Evolutionary conservation across 2,888 invertebrate species (phyloP).

Genomic region (Pyralis farinalis): DNA sequence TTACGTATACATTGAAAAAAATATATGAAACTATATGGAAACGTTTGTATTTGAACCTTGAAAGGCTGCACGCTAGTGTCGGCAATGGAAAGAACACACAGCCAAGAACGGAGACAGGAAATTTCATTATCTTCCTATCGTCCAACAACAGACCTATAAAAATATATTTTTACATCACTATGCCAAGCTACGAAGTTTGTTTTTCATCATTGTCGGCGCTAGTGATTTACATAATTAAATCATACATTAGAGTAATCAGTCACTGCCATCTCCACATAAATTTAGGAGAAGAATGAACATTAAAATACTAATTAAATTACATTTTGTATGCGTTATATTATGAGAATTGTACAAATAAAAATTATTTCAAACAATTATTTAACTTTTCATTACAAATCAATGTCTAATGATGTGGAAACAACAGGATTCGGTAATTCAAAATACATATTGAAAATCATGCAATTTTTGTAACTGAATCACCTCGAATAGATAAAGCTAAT

Average conservation of each 20-base stretch:
- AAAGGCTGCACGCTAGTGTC: too few species aligned
- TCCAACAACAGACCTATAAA: too few species aligned
- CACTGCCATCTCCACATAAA: slow-evolving; percentile 33
- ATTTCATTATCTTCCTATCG: too few species aligned
- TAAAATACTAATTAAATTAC: slow-evolving; percentile 10
- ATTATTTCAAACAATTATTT: slow-evolving; percentile 26
- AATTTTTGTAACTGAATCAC: slow-evolving; percentile 6
- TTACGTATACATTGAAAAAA: too few species aligned
- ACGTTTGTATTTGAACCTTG: too few species aligned
- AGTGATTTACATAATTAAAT: too few species aligned
- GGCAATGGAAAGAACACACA: too few species aligned
- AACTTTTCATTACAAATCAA: slow-evolving; percentile 16
- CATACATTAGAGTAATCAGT: slow-evolving; percentile 10
- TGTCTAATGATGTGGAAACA: slow-evolving; percentile 13
- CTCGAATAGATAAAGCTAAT: slow-evolving; percentile 21
- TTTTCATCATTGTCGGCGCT: too few species aligned
- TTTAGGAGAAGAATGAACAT: slow-evolving; percentile 13
- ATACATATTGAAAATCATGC: slow-evolving; percentile 2
- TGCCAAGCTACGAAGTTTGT: too few species aligned
- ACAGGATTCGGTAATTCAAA: not conserved
- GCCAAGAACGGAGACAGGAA: too few species aligned
- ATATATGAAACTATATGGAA: too few species aligned
- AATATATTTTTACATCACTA: too few species aligned
- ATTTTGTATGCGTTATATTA: slow-evolving; percentile 17
- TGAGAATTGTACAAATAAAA: slow-evolving; percentile 24